Evolutionary conservation across 2,888 invertebrate species (phyloP).

Genomic region (Ephialtes manifestator): DNA sequence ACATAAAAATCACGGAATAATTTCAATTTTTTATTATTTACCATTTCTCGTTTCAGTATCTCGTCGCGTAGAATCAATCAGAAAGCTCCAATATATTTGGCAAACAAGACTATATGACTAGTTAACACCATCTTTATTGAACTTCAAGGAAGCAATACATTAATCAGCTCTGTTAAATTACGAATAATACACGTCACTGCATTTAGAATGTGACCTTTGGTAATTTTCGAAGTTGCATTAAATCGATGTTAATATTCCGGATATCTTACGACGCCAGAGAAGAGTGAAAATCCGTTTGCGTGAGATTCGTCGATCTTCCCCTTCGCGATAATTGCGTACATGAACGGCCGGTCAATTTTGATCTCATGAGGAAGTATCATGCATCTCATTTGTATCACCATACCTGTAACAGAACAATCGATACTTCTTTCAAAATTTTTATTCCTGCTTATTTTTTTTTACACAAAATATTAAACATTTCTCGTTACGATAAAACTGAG

Average conservation of each 20-base stretch:
- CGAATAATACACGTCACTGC: constrained; percentile 12
- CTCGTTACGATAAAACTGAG: too few species aligned
- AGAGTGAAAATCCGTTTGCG: constrained; percentile 31
- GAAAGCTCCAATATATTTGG: too few species aligned
- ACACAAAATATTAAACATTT: too few species aligned
- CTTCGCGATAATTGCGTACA: constrained; percentile 52
- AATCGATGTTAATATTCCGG: not conserved
- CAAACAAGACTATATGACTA: too few species aligned
- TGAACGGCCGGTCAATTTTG: constrained; percentile 65
- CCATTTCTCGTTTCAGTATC: too few species aligned
- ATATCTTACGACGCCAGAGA: constrained; percentile 45
- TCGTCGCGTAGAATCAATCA: too few species aligned
- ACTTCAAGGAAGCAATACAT: not conserved
- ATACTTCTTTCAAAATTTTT: not conserved
- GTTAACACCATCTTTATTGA: constrained; percentile 40
- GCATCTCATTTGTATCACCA: constrained; percentile 51
- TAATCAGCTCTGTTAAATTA: not conserved
- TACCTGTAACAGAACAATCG: constrained; percentile 38
- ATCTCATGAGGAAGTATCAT: constrained; percentile 44
- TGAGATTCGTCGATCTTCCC: not conserved
- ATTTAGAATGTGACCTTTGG: constrained; percentile 54
- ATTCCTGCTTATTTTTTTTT: not conserved
- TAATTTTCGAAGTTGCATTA: constrained; percentile 2
- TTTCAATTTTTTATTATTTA: too few species aligned
- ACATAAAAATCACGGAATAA: too few species aligned